Evolutionary conservation across 2,113 vertebrate genomes (phyloP).

Genomic region (Mugil cephalus): DNA sequence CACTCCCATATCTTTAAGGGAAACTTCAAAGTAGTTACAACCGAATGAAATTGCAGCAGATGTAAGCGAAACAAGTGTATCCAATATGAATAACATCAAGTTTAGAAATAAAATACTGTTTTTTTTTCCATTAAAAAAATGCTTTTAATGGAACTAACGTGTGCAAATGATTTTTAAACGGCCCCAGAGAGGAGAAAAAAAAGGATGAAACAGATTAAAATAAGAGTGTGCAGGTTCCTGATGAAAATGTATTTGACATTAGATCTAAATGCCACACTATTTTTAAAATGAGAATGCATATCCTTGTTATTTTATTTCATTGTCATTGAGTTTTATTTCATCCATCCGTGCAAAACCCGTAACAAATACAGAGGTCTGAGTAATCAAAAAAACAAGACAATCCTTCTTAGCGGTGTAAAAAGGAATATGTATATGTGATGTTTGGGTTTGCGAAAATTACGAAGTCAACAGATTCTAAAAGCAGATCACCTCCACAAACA

Average conservation of each 20-base stretch:
- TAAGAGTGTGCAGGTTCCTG: slow-evolving; percentile 6
- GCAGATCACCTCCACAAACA: background rate
- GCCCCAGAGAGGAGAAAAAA: background rate
- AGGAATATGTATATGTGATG: background rate
- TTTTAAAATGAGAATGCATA: background rate
- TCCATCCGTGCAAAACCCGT: background rate
- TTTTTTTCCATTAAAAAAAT: too few species aligned
- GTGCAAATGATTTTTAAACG: slow-evolving; percentile 8
- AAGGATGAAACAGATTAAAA: background rate
- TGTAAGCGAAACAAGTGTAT: too few species aligned
- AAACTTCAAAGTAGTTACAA: too few species aligned
- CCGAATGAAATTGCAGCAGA: too few species aligned
- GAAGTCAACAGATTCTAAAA: too few species aligned
- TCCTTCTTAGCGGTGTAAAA: slow-evolving; percentile 5
- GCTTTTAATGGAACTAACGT: background rate
- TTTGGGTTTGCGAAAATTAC: slow-evolving; percentile 2
- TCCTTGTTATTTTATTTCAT: slow-evolving; percentile 12
- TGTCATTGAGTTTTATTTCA: slow-evolving; percentile 20
- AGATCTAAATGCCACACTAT: background rate
- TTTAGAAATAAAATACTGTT: too few species aligned
- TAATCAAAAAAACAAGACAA: slow-evolving; percentile 9
- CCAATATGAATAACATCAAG: too few species aligned
- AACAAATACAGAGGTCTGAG: slow-evolving; percentile 1
- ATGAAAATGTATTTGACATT: slow-evolving; percentile 19
- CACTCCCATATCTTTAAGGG: too few species aligned